Conservation (phyloP, 2,113 vertebrate genomes). For the Tachysurus fulvidraco region DNA sequence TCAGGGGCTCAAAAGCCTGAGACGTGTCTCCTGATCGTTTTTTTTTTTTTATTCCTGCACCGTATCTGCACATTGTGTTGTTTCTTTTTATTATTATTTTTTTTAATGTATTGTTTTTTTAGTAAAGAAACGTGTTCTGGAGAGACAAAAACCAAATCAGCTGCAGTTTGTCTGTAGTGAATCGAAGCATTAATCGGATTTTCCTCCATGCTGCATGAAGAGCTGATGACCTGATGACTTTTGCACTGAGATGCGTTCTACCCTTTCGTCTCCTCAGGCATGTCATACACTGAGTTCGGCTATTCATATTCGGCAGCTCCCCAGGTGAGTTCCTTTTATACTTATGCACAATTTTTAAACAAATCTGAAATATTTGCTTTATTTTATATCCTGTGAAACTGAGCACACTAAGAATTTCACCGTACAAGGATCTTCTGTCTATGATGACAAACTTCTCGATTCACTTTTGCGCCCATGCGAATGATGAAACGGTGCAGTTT, state of each 20-base stretch:
- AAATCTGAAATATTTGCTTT: neutral
- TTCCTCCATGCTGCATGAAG: conserved; percentile 16
- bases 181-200: neutral
- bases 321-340: conserved; percentile 81
- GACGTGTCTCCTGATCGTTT: neutral
- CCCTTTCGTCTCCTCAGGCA: conserved; percentile 71
- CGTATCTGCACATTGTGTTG: neutral
- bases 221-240: conserved; percentile 49
- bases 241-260: conserved; percentile 34
- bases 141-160: neutral
- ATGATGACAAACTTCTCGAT: neutral
- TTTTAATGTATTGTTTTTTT: neutral
- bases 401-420: neutral
- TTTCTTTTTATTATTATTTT: neutral
- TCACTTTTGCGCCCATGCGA: neutral
- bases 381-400: neutral
- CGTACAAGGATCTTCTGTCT: neutral
- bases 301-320: conserved; percentile 90
- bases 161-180: neutral
- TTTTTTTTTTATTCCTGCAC: neutral
- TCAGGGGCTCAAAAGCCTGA: neutral
- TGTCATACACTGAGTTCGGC: conserved; percentile 97
- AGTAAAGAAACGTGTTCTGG: neutral
- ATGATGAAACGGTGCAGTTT: neutral
- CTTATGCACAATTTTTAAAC: neutral